Evolutionary conservation across 2,113 vertebrate genomes (phyloP).

Genomic region (Silurus meridionalis): DNA sequence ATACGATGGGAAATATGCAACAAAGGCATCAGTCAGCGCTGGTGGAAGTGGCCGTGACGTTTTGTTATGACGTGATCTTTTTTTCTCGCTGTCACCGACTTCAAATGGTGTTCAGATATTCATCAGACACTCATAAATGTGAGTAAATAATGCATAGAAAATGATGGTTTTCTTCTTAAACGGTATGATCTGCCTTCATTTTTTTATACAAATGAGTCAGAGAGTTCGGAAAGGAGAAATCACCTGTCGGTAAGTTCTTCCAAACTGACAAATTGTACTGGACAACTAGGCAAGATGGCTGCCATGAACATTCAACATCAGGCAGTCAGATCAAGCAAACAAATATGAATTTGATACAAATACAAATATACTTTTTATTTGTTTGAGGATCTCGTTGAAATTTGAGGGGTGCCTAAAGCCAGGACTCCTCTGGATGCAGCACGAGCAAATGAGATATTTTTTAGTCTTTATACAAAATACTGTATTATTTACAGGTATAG

Average conservation of each 20-base stretch:
- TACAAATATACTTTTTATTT: background rate
- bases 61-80: background rate
- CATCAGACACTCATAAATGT: background rate
- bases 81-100: constrained; percentile 4
- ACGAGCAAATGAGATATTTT: background rate
- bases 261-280: no score
- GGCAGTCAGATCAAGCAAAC: background rate
- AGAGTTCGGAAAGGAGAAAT: no score
- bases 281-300: background rate
- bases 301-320: background rate
- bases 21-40: constrained; percentile 4
- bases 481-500: no score
- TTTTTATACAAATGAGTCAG: background rate
- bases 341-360: background rate
- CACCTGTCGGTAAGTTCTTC: no score
- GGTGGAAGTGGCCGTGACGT: background rate
- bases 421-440: background rate
- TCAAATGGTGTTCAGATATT: background rate
- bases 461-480: no score
- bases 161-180: background rate
- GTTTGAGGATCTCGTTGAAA: background rate
- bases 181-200: no score
- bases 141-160: background rate
- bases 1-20: constrained; percentile 17
- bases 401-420: background rate